Evolutionary conservation across 2,888 invertebrate species (phyloP).

Genomic region (Linnaemya tessellans): DNA sequence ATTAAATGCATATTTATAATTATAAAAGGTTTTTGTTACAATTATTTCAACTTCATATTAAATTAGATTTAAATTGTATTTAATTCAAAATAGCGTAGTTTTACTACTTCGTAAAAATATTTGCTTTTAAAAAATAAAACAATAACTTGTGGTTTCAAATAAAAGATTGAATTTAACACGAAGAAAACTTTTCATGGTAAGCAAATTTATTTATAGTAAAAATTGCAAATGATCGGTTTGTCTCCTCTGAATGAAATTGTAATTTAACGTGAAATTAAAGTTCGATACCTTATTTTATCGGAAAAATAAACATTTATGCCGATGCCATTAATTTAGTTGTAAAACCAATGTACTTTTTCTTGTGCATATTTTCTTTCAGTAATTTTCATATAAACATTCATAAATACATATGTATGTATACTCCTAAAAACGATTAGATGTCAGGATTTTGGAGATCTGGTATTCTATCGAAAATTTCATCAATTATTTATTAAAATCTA

Average conservation of each 20-base stretch:
- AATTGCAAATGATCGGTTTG: background rate
- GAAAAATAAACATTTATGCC: background rate
- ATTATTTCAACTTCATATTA: constrained; percentile 31
- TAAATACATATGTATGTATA: no score
- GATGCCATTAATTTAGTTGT: background rate
- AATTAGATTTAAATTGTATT: constrained; percentile 53
- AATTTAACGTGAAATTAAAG: background rate
- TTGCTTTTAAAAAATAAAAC: constrained; percentile 15
- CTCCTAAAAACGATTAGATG: no score
- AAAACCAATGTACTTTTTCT: background rate
- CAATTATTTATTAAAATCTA: no score
- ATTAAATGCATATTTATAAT: constrained; percentile 43
- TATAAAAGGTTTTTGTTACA: constrained; percentile 57
- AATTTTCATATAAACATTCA: background rate
- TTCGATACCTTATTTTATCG: background rate
- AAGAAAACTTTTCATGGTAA: background rate
- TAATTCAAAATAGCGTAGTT: constrained; percentile 41
- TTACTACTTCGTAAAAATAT: constrained; percentile 46
- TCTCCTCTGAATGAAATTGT: background rate
- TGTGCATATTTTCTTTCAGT: no score
- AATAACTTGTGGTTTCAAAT: constrained; percentile 46
- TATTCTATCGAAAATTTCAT: no score
- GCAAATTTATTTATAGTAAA: background rate
- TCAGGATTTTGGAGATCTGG: no score
- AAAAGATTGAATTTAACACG: constrained; percentile 6